Percentiles rank a stretch among this genome's conserved stretches.
Conservation (phyloP, 2,113 vertebrate genomes). For the Carollia perspicillata region DNA sequence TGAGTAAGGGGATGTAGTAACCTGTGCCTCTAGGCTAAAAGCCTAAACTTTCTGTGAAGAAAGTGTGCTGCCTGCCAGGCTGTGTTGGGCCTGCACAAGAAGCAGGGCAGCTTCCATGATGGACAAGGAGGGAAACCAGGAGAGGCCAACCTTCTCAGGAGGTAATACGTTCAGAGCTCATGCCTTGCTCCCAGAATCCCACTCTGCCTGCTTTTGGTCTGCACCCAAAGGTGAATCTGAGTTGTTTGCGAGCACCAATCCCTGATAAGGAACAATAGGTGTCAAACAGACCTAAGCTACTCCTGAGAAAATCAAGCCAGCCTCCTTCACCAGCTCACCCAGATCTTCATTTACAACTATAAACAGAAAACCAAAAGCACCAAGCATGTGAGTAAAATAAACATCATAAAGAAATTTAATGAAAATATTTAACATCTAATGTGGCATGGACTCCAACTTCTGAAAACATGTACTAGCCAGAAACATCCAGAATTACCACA, state of each 20-base stretch:
- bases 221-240: background rate
- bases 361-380: background rate
- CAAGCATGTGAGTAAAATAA: background rate
- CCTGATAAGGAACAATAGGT: background rate
- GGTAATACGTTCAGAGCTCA: background rate
- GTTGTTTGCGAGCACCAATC: accelerated
- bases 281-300: background rate
- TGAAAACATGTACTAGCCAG: background rate
- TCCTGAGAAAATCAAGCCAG: background rate
- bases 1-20: background rate
- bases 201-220: background rate
- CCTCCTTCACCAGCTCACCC: background rate
- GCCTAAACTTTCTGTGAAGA: background rate
- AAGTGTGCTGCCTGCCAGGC: background rate
- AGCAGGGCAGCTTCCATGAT: background rate
- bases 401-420: background rate
- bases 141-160: background rate
- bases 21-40: background rate
- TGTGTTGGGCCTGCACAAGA: background rate
- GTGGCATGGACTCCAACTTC: background rate
- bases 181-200: background rate
- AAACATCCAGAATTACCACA: background rate
- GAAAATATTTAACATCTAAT: background rate
- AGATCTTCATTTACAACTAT: background rate
- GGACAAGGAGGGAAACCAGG: background rate